Percentiles rank a stretch among this genome's conserved stretches.
Evolutionary conservation across 1,140 invertebrate species (phyloP).

Genomic region (Zaprionus camerounensis): DNA sequence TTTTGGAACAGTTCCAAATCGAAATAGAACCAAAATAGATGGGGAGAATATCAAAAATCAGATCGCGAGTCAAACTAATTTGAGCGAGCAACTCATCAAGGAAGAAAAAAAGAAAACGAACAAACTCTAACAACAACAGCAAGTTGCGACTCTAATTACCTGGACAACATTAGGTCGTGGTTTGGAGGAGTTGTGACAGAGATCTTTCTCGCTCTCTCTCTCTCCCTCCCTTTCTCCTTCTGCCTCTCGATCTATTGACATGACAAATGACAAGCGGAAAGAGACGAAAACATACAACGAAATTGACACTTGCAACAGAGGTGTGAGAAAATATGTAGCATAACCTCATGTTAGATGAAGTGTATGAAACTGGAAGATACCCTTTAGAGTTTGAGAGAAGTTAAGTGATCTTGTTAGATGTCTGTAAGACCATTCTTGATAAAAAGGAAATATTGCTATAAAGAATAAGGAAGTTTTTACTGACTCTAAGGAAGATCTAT

Average conservation of each 20-base stretch:
- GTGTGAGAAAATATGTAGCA: conserved; percentile 39
- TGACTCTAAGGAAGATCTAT: too few species aligned
- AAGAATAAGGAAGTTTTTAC: too few species aligned
- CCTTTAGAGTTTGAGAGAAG: conserved; percentile 2
- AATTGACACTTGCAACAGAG: conserved; percentile 37
- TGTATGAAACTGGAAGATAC: conserved; percentile 17
- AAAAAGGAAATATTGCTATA: too few species aligned
- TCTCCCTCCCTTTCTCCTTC: neutral
- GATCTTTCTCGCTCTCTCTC: neutral
- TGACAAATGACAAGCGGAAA: conserved; percentile 50
- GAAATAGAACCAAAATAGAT: conserved; percentile 48
- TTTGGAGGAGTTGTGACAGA: conserved; percentile 33
- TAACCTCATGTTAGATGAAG: neutral
- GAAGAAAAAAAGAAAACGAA: neutral
- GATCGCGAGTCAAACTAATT: conserved; percentile 26
- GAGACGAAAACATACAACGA: conserved; percentile 14
- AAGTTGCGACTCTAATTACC: conserved; percentile 63
- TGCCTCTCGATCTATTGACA: conserved; percentile 26
- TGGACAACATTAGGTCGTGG: neutral
- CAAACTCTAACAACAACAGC: conserved; percentile 22
- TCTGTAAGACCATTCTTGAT: too few species aligned
- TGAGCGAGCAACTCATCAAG: conserved; percentile 23
- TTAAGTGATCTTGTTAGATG: too few species aligned
- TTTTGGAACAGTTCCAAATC: conserved; percentile 73
- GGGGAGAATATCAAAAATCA: conserved; percentile 33